These are phyloP conservation scores for Alviniconcha strummeri DNA, from an alignment of 2,888 invertebrate genomes.

Conservation along the genomic window DNA sequence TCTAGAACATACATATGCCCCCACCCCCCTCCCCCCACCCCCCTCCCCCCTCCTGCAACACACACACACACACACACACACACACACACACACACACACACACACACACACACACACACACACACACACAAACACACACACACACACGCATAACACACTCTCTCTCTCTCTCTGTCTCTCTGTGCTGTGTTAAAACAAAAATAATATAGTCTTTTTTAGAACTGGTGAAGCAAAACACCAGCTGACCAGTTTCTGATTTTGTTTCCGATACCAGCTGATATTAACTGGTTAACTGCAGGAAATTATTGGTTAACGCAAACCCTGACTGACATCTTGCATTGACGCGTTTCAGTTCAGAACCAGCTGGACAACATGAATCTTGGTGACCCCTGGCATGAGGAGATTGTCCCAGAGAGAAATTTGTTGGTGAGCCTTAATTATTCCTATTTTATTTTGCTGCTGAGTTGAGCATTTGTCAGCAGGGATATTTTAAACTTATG, in stretches of 20 bases:
- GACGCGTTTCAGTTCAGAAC: conserved; percentile 48
- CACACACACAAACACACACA: background rate
- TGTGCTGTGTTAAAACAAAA: too few relatives aligned
- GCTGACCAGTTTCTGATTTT: too few relatives aligned
- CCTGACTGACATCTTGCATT: too few relatives aligned
- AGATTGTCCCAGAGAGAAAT: conserved; percentile 45
- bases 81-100: background rate
- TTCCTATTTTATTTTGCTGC: background rate
- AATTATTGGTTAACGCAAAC: too few relatives aligned
- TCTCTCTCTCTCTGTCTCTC: too few relatives aligned
- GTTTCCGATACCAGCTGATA: too few relatives aligned
- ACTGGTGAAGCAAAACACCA: too few relatives aligned
- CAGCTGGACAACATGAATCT: conserved; percentile 57
- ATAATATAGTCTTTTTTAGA: too few relatives aligned
- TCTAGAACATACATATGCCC: background rate
- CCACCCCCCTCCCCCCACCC: background rate
- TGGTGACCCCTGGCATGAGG: conserved; percentile 63
- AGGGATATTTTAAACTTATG: too few relatives aligned
- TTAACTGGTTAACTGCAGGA: too few relatives aligned
- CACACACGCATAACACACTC: background rate
- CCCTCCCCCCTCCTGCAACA: background rate
- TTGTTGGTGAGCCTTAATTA: conserved; percentile 38
- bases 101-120: conserved; percentile 7
- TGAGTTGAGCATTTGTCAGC: too few relatives aligned
- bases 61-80: background rate